phyloP scores from a whole-genome alignment of 2,888 invertebrate genomes.

The Helicoverpa assulta region DNA sequence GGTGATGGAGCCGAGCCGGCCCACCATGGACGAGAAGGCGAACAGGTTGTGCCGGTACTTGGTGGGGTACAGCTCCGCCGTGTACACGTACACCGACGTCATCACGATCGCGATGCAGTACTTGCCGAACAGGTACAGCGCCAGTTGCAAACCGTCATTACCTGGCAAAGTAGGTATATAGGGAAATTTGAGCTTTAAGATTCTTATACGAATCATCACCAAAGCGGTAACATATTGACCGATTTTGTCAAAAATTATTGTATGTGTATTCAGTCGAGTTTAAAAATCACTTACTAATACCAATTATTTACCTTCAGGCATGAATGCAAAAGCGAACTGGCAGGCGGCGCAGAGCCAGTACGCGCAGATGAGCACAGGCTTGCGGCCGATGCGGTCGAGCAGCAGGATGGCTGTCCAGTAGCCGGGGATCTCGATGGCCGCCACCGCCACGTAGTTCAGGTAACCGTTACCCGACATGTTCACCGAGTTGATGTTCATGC shows the following conservation, averaged over 20 bases:
- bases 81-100: conserved; percentile 92
- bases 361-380: conserved; percentile 90
- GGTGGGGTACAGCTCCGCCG: conserved; percentile 92
- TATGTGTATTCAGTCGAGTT: too few species aligned
- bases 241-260: too few species aligned
- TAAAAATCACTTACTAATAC: neutral
- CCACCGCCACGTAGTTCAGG: conserved; percentile 92
- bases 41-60: conserved; percentile 91
- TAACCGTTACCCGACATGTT: conserved; percentile 92
- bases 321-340: conserved; percentile 91
- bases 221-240: too few species aligned
- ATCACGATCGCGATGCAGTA: conserved; percentile 92
- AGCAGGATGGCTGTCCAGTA: conserved; percentile 91
- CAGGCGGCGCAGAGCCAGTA: conserved; percentile 91
- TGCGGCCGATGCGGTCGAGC: conserved; percentile 91
- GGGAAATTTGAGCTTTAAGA: neutral
- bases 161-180: too few species aligned
- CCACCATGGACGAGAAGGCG: conserved; percentile 92
- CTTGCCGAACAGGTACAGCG: conserved; percentile 91
- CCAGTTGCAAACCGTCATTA: conserved; percentile 79
- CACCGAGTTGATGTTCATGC: conserved; percentile 92
- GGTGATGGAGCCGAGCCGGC: conserved; percentile 92
- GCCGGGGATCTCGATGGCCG: conserved; percentile 93
- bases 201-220: too few species aligned
- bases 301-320: conserved; percentile 86